Base-by-base conservation (phyloP, 2,113 vertebrate genomes). In the Rhinolophus ferrumequinum region DNA sequence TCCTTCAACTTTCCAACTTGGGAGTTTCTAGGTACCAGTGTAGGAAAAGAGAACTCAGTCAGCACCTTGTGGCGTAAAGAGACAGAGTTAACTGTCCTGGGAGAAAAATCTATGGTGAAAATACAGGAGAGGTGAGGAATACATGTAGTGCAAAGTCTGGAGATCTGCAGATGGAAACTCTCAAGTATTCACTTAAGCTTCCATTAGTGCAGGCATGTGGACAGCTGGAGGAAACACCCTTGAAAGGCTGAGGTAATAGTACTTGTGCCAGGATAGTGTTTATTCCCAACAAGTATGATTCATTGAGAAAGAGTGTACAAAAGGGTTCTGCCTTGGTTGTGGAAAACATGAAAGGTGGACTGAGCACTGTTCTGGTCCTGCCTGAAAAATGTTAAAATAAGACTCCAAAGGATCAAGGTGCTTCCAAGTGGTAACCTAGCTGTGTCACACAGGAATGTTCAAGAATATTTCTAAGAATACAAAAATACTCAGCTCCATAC, bases 121-220 rank as follows among this genome's bases (percentile, higher is more conserved):
- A 5, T 69, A 38, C 1, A 24, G 33, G 38, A 50, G 21, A 69
- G 24, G 5, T 33, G 73, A 88, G 18, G 80, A 8, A 56, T 8
- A 30, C 1, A 18, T 52, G 4, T 19, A 73, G 15, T 14, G 8
- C n/a, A 50, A 52, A 54, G 2, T 38, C n/a, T 47, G 13, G 28
- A 38, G 11, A 62, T 4, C 3, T 28, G 16, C 3, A 69, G 18
- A 33, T 33, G 2, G 3, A 22, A 54, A 0, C 4, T 35, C 24
- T 62, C n/a, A 44, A 38, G 4, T 54, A 73, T 22, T 96, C 12
- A 22, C 18, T 11, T 62, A n/a, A 21, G 8, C 19, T 15, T 18
- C 44, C 50, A n/a, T 72, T 10, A 8, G 6, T 41, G 2, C 7
- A 79, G 62, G 4, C 6, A 35, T 44, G 10, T 44, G 7, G 3